Conservation (phyloP, 2,113 vertebrate genomes). For the Terrapene triunguis region DNA sequence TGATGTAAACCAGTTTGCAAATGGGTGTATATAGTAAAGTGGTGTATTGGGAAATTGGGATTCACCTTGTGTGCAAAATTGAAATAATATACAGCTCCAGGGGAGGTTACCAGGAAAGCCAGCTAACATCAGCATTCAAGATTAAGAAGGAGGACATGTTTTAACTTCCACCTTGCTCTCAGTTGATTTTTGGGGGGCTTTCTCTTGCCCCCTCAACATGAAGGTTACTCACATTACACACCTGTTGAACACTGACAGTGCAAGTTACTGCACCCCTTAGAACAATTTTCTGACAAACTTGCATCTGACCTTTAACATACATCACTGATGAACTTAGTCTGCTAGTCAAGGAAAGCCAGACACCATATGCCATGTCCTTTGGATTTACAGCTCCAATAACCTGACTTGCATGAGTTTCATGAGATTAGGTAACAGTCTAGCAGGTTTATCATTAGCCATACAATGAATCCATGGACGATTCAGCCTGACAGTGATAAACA, state of each 20-base stretch:
- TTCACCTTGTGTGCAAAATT: constrained; percentile 14
- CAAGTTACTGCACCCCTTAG: background rate
- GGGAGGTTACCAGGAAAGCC: background rate
- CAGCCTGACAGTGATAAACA: background rate
- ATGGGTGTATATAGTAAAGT: constrained; percentile 37
- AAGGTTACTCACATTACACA: background rate
- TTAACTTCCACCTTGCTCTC: background rate
- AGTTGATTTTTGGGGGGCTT: background rate
- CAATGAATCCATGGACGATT: constrained; percentile 4
- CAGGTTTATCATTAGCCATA: background rate
- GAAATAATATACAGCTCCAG: background rate
- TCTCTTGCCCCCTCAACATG: background rate
- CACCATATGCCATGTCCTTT: background rate
- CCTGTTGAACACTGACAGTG: background rate
- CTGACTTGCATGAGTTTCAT: background rate
- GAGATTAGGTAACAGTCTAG: constrained; percentile 12
- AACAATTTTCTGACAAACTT: constrained; percentile 28
- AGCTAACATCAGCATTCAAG: background rate
- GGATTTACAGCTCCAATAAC: constrained; percentile 2
- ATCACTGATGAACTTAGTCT: background rate
- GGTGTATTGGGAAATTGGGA: background rate
- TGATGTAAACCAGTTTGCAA: constrained; percentile 49
- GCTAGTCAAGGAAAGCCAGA: background rate
- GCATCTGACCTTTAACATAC: constrained; percentile 32
- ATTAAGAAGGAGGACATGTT: background rate